Evolutionary conservation across 2,113 vertebrate genomes (phyloP).

Genomic region (Spea bombifrons): DNA sequence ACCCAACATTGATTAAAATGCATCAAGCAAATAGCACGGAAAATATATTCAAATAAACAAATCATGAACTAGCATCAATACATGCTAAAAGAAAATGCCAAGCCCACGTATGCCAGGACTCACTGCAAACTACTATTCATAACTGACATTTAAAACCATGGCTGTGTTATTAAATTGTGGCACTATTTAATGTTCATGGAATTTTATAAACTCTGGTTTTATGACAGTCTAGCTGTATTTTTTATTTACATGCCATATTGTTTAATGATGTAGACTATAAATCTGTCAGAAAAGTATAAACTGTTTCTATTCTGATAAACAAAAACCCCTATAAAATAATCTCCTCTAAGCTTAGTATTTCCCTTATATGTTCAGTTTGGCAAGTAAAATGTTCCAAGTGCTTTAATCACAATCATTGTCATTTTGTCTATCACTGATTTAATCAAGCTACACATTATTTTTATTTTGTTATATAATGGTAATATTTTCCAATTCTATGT

Average conservation of each 20-base stretch:
- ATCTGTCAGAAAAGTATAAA: slow-evolving; percentile 24
- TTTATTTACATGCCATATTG: slow-evolving; percentile 41
- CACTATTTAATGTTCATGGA: slow-evolving; percentile 30
- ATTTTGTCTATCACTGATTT: too few relatives aligned
- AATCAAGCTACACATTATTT: too few relatives aligned
- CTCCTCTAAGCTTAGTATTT: slow-evolving; percentile 2
- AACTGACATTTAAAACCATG: slow-evolving; percentile 46
- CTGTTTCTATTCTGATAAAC: slow-evolving; percentile 20
- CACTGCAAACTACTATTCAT: slow-evolving; percentile 40
- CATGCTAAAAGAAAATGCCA: slow-evolving; percentile 46
- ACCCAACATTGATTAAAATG: slow-evolving; percentile 45
- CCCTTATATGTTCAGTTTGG: slow-evolving; percentile 11
- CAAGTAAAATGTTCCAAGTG: too few relatives aligned
- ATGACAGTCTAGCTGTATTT: slow-evolving; percentile 25
- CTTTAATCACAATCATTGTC: too few relatives aligned
- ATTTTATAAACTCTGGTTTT: slow-evolving; percentile 40
- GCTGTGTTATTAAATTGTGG: slow-evolving; percentile 42
- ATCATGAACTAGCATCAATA: slow-evolving; percentile 38
- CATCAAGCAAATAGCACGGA: slow-evolving; percentile 45
- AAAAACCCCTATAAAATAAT: slow-evolving; percentile 18
- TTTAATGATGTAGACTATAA: slow-evolving; percentile 34
- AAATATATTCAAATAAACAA: slow-evolving; percentile 49
- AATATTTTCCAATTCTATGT: too few relatives aligned
- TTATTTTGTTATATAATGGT: too few relatives aligned
- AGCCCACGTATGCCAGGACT: slow-evolving; percentile 22